These are phyloP conservation scores for Corapipo altera DNA, from an alignment of 2,113 vertebrate species.

Conservation along the genomic window DNA sequence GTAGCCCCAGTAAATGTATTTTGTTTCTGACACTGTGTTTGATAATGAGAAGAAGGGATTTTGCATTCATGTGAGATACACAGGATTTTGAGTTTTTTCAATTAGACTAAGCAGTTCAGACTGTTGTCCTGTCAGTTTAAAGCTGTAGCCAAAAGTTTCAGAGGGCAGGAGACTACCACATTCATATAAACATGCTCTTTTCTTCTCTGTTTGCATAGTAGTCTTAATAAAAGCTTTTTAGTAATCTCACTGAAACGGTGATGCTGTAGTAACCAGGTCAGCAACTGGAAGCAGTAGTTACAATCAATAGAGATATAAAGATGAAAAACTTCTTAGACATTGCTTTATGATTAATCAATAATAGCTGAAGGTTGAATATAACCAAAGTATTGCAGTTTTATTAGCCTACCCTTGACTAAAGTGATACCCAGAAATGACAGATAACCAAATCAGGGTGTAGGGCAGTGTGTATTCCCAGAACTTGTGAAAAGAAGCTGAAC, in stretches of 20 bases:
- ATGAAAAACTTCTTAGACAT: not conserved
- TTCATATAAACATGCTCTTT: not conserved
- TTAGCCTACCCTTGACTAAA: not conserved
- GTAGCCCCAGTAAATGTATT: not conserved
- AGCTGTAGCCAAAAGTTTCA: not conserved
- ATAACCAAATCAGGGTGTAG: not conserved
- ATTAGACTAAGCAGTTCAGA: not conserved
- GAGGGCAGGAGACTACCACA: not conserved
- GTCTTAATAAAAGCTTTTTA: not conserved
- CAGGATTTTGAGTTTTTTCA: not conserved
- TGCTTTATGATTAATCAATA: constrained; percentile 21
- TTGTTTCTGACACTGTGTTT: not conserved
- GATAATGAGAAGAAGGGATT: not conserved
- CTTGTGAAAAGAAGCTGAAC: not conserved
- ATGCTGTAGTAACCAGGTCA: not conserved
- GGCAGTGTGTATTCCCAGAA: not conserved
- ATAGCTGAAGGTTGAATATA: not conserved
- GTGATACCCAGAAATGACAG: not conserved
- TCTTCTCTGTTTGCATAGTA: not conserved
- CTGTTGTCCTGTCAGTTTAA: not conserved
- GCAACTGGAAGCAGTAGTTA: not conserved
- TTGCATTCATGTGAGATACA: not conserved
- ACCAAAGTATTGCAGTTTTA: not conserved
- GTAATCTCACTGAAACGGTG: not conserved
- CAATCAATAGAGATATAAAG: not conserved